Evolutionary conservation across 2,113 vertebrate species (phyloP).

Genomic region (Rhinoderma darwinii): DNA sequence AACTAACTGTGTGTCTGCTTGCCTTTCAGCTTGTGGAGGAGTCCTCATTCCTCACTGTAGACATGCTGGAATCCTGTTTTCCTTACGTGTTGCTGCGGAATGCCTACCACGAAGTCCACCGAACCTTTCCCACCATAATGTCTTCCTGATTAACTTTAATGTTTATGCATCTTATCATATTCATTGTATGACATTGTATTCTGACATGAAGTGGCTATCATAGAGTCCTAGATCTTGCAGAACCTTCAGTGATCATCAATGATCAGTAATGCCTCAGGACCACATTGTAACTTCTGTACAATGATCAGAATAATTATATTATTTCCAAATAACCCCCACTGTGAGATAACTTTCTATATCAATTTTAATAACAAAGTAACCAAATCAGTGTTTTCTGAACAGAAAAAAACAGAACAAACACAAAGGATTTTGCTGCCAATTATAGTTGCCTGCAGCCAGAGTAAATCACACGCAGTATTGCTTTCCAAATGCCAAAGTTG

Average conservation of each 20-base stretch:
- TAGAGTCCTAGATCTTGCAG: neutral
- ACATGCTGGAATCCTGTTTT: conserved; percentile 91
- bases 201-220: neutral
- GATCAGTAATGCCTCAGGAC: neutral
- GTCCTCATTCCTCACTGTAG: conserved; percentile 86
- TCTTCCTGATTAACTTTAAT: neutral
- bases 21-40: conserved; percentile 84
- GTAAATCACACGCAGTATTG: conserved; percentile 15
- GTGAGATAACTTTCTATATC: neutral
- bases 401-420: conserved; percentile 5
- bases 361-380: conserved; percentile 30
- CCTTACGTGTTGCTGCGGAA: conserved; percentile 90
- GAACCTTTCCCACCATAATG: conserved; percentile 68
- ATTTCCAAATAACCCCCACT: neutral
- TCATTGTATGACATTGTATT: no score
- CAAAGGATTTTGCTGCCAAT: conserved; percentile 35
- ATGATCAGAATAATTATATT: conserved; percentile 17
- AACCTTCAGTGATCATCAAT: neutral
- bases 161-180: no score
- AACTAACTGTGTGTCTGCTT: neutral
- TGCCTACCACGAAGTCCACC: conserved; percentile 87
- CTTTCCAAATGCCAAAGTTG: conserved; percentile 43
- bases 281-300: neutral
- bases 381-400: neutral
- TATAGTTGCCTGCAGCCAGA: conserved; percentile 24